phyloP scores from a whole-genome alignment of 2,113 vertebrate species.

The Datnioides undecimradiatus region DNA sequence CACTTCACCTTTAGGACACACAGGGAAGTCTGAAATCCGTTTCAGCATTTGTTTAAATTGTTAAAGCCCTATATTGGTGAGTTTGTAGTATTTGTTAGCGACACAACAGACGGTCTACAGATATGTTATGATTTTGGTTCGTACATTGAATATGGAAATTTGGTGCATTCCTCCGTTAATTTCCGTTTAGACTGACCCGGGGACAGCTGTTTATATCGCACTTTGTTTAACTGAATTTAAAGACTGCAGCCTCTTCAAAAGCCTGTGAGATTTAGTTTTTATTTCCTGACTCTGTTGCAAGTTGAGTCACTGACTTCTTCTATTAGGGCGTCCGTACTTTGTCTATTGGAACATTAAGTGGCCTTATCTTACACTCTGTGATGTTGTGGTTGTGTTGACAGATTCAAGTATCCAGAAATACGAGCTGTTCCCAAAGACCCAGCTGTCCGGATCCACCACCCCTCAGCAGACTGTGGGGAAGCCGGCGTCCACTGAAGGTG shows the following conservation, averaged over 20 bases:
- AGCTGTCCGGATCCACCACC: slow-evolving; percentile 87
- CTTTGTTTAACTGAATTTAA: neutral
- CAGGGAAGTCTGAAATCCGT: too few relatives aligned
- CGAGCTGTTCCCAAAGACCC: slow-evolving; percentile 92
- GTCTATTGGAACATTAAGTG: neutral
- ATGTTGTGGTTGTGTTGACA: slow-evolving; percentile 67
- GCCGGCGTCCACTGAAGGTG: slow-evolving; percentile 88
- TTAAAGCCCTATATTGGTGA: neutral
- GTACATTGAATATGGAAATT: neutral
- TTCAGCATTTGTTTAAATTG: too few relatives aligned
- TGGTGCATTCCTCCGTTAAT: neutral
- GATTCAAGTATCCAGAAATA: slow-evolving; percentile 96
- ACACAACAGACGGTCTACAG: neutral
- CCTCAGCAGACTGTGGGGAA: slow-evolving; percentile 88
- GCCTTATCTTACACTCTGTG: neutral
- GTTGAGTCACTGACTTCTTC: too few relatives aligned
- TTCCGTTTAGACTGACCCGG: neutral
- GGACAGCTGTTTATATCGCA: neutral
- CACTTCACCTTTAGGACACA: too few relatives aligned
- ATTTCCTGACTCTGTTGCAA: neutral
- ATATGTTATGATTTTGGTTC: neutral
- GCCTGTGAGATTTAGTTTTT: neutral
- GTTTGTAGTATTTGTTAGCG: neutral
- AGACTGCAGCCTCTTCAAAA: too few relatives aligned
- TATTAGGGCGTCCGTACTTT: too few relatives aligned